Base-by-base conservation (phyloP, 2,888 invertebrate species). In the Tipula lateralis region DNA sequence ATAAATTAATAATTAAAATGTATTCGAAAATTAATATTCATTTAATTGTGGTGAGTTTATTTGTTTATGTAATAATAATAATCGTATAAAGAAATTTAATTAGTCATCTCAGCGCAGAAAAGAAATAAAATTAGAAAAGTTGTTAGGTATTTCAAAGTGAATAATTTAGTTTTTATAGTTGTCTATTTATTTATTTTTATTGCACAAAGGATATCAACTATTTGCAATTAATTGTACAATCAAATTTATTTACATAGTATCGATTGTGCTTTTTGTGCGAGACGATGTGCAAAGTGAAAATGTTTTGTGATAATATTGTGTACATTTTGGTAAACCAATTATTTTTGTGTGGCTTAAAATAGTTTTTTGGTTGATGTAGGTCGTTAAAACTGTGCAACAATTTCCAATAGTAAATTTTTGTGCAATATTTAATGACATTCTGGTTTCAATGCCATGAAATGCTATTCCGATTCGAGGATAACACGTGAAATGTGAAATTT, bases 141-240 rank as follows among this genome's bases (percentile, higher is more conserved):
- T 66, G 66, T 66, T 66, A 66, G 66, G 66, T 24, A 66, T 66
- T 66, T 66, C 66, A 66, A 66, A 66, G 66, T 66, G 66, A 66
- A 66, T 66, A 66, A 66, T 66, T 66, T 66, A 66, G 66, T 66
- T 66, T n/a, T 66, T 66, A 66, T 66, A 12, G 66, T 66, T 66
- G 19, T 66, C n/a, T n/a, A n/a, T 24, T 24, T 24, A 4, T 44
- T 44, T 12, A 39, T 44, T 44, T n/a, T 3, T 44, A 44, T n/a
- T 24, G 19, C 24, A 66, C 24, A 66, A 66, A 66, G 66, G 66
- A 66, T 66, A 66, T 66, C 66, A 66, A 66, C 66, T 66, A 66
- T 66, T 24, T 66, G 24, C 9, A 66, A 66, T 66, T 66, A 24
- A 66, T 24, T 66, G 19, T 66, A 9, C 19, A 24, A 66, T 24